These are phyloP conservation scores for Laticauda colubrina DNA, from an alignment of 2,113 vertebrate genomes.

Conservation along the genomic window DNA sequence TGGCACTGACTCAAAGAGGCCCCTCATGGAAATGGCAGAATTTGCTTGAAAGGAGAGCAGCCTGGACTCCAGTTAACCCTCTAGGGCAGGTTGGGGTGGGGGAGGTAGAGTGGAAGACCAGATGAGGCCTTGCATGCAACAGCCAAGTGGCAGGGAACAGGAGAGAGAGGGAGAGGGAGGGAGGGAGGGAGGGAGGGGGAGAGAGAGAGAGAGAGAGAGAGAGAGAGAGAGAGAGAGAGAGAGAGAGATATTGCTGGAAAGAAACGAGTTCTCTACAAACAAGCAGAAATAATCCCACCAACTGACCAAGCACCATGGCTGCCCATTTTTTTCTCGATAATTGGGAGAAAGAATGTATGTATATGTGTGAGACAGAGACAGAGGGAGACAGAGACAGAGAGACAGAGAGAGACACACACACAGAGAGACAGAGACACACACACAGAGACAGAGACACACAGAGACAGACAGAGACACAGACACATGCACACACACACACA, in stretches of 20 bases:
- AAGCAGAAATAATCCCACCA: background rate
- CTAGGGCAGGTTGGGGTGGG: conserved; percentile 44
- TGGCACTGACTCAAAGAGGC: conserved; percentile 77
- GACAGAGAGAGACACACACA: too few species aligned
- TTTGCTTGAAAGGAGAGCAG: conserved; percentile 81
- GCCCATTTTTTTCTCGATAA: background rate
- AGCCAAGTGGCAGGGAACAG: background rate
- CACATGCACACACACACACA: too few species aligned
- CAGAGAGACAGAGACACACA: too few species aligned
- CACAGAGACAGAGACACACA: too few species aligned
- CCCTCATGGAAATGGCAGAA: conserved; percentile 86
- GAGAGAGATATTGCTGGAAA: background rate
- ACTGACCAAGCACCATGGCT: conserved; percentile 1
- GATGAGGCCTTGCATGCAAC: background rate
- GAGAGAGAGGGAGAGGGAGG: background rate
- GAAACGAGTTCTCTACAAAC: background rate
- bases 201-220: too few species aligned
- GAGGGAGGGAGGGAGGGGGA: too few species aligned
- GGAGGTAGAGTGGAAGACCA: conserved; percentile 48
- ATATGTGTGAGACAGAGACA: too few species aligned
- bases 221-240: background rate
- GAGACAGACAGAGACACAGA: too few species aligned
- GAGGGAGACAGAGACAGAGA: too few species aligned
- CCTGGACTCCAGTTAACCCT: conserved; percentile 62
- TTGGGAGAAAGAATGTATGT: background rate